Evolutionary conservation across 2,113 vertebrate genomes (phyloP), one percentile per base, ranked within the genome.

Genomic region (Urocynchramus pylzowi): DNA sequence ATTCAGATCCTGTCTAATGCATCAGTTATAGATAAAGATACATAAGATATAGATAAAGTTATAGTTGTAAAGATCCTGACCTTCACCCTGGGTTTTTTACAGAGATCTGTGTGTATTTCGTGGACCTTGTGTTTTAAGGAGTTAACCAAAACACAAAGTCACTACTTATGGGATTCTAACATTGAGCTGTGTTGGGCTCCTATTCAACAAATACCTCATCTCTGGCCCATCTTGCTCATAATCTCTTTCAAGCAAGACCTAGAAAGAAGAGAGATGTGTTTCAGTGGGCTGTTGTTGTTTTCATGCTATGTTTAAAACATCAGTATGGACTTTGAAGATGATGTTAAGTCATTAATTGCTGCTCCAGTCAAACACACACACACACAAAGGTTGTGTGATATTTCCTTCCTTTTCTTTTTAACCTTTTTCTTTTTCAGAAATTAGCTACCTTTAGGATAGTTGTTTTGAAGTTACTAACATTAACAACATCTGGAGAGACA

Each of bases 11-110:
- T 49, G 28, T 12, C 8, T 63, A n/a, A 57, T 49, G 13, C 24
- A 39, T 53, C 21, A 2, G 0, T 65, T 67, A 6, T 0, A 0
- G 54, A n/a, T n/a, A n/a, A n/a, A n/a, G n/a, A n/a, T n/a, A n/a
- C n/a, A n/a, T n/a, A n/a, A n/a, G n/a, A n/a, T n/a, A n/a, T n/a
- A n/a, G n/a, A n/a, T n/a, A n/a, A n/a, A n/a, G n/a, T n/a, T n/a
- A n/a, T n/a, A n/a, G n/a, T n/a, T n/a, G n/a, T n/a, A 19, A 75
- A 75, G 37, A 77, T 71, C 9, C 13, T 9, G 8, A 4, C 22
- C 24, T 79, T 88, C 24, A 24, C 16, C 10, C 1, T 67, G 28
- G 4, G 2, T 49, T 65, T 47, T 53, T 22, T 59, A 26, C 11
- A 27, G 42, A 59, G 35, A 45, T 23, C 12, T 54, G 0, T 68